Evolutionary conservation across 2,113 vertebrate genomes (phyloP).

Genomic region (Halcyon malimbica): DNA sequence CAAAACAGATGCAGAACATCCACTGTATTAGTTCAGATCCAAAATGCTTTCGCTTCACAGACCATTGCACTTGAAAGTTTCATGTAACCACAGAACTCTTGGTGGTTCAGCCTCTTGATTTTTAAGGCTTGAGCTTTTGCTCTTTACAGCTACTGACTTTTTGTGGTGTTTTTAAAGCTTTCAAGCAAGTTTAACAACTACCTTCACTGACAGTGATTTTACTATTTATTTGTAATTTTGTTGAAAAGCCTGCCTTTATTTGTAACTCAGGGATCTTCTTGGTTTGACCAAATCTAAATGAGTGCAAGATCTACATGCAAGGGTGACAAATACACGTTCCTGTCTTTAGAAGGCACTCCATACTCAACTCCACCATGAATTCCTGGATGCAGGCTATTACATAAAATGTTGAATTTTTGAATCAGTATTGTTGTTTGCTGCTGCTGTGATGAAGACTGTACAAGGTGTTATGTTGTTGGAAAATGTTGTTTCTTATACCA

Average conservation of each 20-base stretch:
- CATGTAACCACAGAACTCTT: conserved; percentile 43
- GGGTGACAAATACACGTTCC: not conserved
- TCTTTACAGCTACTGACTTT: conserved; percentile 23
- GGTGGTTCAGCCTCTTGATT: not conserved
- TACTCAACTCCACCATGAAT: not conserved
- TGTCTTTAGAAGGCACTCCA: conserved; percentile 23
- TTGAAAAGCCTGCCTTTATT: conserved; percentile 54
- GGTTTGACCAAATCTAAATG: not conserved
- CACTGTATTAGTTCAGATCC: conserved; percentile 76
- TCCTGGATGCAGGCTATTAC: conserved; percentile 23
- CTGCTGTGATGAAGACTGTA: conserved; percentile 14
- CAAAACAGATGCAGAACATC: conserved; percentile 82
- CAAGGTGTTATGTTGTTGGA: not conserved
- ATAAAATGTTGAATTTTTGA: not conserved
- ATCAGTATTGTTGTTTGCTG: conserved; percentile 7
- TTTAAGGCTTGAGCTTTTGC: not conserved
- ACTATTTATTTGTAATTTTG: conserved; percentile 37
- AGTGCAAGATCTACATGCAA: not conserved
- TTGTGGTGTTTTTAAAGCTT: not conserved
- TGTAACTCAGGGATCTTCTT: conserved; percentile 32
- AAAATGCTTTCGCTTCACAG: conserved; percentile 82
- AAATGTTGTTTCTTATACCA: not conserved
- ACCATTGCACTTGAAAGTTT: conserved; percentile 78
- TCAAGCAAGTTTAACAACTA: not conserved
- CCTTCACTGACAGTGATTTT: conserved; percentile 37